Evolutionary conservation across 2,797 vertebrate species (phyloP).

Genomic region (Furcifer pardalis): DNA sequence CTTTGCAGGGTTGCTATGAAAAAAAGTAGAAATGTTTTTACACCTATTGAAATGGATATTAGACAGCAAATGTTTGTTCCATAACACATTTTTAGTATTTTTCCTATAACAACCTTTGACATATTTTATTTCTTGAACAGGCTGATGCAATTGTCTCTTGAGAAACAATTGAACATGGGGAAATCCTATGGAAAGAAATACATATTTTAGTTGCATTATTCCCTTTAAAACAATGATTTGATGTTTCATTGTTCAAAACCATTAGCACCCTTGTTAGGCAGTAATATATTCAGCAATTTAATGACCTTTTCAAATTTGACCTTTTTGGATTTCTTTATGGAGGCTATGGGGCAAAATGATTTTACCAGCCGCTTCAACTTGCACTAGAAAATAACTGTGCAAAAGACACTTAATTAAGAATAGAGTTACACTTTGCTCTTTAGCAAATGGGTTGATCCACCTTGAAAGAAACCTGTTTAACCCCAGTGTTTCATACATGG

Average conservation of each 20-base stretch:
- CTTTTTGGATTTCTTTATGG: constrained; percentile 64
- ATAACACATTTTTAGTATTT: not conserved
- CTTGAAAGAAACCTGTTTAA: constrained; percentile 29
- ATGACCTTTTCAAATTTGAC: constrained; percentile 65
- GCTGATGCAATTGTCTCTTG: not conserved
- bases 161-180: not conserved
- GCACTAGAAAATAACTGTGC: constrained; percentile 64
- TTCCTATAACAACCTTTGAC: not conserved
- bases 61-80: not conserved
- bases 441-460: constrained; percentile 32
- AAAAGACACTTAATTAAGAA: constrained; percentile 44
- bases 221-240: constrained; percentile 34
- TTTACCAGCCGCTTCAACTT: constrained; percentile 43
- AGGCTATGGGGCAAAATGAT: constrained; percentile 51
- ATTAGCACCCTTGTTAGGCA: constrained; percentile 48
- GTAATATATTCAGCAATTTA: constrained; percentile 58
- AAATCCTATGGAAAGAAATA: not conserved
- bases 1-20: too few species aligned
- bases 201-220: constrained; percentile 20
- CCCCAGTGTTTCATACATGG: constrained; percentile 13
- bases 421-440: constrained; percentile 59
- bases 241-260: constrained; percentile 49
- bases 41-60: too few species aligned
- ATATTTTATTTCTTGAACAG: not conserved
- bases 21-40: not conserved